Base-by-base conservation (phyloP, 1,140 invertebrate genomes). In the Bursaphelenchus mucronatus region DNA sequence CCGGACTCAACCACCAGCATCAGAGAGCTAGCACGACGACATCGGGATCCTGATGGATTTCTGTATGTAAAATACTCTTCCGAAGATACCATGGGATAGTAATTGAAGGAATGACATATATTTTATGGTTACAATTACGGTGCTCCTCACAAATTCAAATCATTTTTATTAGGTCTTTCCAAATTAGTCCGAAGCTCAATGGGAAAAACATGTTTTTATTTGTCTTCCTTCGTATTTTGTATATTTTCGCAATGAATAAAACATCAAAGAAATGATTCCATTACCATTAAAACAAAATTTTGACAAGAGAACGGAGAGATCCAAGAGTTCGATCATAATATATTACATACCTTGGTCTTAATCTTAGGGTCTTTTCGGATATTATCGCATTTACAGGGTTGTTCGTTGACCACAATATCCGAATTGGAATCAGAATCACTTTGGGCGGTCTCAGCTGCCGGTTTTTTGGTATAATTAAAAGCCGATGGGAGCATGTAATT, bases 341-440 rank as follows among this genome's bases (percentile, higher is more conserved):
- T 17, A n/a, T 10, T 11, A 43, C 63, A 64, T 9, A 61, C 63
- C 61, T 61, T 56, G n/a, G 63, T 63, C 47, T 64, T 64, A n/a
- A 63, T 63, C 41, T 64, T 64, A 17, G 63, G 63, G 61, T 64
- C 63, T 61, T 41, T 46, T 17, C 55, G 9, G 17, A 64, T 64
- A 40, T 15, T 30, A 0, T 64, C 63, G 52, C 63, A 64, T 50
- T 63, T 63, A 13, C 63, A 61, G 30, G n/a, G 15, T 8, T 13
- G 62, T 8, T 54, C 43, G 21, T 15, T 10, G 1, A 21, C 11
- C n/a, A 44, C 43, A 10, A 57, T 11, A 15, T 57, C 55, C 13
- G 30, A 30, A 5, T 30, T 30, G 30, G 55, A 19, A 57, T 57
- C 55, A 45, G 17, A 30, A 57, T 57, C 55, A 15, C 17, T 30